phyloP scores from a whole-genome alignment of 2,797 vertebrate species.

The Moxostoma hubbsi region DNA sequence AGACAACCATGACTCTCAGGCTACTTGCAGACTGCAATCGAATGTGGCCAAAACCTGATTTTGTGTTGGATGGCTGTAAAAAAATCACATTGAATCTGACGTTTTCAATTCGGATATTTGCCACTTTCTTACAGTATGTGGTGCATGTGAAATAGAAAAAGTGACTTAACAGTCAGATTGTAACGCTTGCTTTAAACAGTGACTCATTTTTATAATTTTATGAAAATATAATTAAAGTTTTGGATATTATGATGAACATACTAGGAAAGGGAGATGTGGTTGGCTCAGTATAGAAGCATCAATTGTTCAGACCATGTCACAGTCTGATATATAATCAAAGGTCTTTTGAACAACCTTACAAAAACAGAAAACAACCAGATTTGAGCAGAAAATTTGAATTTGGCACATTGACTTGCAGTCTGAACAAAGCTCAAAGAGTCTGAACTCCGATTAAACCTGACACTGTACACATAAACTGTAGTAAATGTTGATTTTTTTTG shows the following conservation, averaged over 20 bases:
- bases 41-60: no score
- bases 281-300: background rate
- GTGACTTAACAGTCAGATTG: no score
- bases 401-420: background rate
- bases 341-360: background rate
- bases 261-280: no score
- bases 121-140: no score
- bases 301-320: background rate
- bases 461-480: background rate
- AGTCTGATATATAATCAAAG: background rate
- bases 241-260: background rate
- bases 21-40: no score
- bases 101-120: no score
- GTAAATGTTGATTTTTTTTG: background rate
- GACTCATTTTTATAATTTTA: background rate
- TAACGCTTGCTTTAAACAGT: no score
- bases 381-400: background rate
- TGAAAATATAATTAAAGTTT: background rate
- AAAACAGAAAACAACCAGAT: background rate
- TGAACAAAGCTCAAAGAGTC: background rate
- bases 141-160: no score
- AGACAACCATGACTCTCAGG: no score
- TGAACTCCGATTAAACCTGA: slow-evolving; percentile 4
- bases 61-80: no score
- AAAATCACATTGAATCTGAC: no score